phyloP scores from a whole-genome alignment of 2,888 invertebrate genomes.

The Agrenia bidenticulata region DNA sequence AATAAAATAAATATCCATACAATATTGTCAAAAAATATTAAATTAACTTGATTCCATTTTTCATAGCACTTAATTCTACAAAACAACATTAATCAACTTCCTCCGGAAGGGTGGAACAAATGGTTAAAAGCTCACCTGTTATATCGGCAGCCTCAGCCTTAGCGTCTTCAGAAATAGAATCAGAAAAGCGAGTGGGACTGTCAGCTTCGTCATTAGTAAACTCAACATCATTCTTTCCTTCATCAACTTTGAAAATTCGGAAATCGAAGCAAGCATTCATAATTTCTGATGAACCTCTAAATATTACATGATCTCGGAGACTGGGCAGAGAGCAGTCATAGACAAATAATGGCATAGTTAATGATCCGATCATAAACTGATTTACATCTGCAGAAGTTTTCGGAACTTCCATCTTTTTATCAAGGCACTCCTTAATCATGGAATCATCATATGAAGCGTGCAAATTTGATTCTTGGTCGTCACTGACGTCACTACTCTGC shows the following conservation, averaged over 20 bases:
- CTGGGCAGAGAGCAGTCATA: conserved; percentile 66
- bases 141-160: neutral
- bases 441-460: neutral
- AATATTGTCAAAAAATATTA: too few relatives aligned
- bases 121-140: neutral
- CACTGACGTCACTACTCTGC: neutral
- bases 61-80: neutral
- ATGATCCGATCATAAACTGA: conserved; percentile 48
- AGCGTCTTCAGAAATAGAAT: neutral
- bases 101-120: neutral
- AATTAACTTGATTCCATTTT: too few relatives aligned
- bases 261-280: conserved; percentile 62
- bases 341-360: conserved; percentile 65
- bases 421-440: neutral
- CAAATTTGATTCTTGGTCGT: neutral
- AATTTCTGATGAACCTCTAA: conserved; percentile 56
- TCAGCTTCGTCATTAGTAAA: neutral
- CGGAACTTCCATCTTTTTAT: neutral
- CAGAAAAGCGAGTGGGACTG: neutral
- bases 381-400: neutral
- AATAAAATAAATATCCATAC: too few relatives aligned
- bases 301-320: conserved; percentile 62
- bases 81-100: neutral
- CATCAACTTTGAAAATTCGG: conserved; percentile 55
- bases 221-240: conserved; percentile 5